Evolutionary conservation across 2,888 invertebrate species (phyloP).

Genomic region (Philereme vetulata): DNA sequence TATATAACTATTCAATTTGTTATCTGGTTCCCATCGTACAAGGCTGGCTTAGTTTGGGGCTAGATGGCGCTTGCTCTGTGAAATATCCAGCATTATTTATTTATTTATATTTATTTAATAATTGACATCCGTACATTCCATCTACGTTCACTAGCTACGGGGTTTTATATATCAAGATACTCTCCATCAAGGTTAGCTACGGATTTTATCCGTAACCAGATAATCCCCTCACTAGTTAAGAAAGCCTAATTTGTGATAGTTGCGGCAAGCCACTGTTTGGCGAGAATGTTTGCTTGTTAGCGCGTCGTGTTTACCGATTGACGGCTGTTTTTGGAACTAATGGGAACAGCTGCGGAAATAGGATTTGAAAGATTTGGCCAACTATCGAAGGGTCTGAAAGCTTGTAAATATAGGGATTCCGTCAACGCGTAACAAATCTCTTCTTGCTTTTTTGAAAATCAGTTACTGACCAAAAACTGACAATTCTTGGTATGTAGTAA

Average conservation of each 20-base stretch:
- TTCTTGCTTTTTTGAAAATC: too few relatives aligned
- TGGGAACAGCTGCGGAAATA: constrained; percentile 26
- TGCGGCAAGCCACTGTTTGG: constrained; percentile 36
- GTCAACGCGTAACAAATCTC: too few relatives aligned
- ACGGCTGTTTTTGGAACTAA: constrained; percentile 37
- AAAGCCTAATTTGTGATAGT: constrained; percentile 40
- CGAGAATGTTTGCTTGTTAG: constrained; percentile 46
- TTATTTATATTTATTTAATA: too few relatives aligned
- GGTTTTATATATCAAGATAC: background rate
- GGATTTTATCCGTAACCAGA: constrained; percentile 3
- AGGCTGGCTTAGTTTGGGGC: too few relatives aligned
- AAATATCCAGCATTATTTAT: too few relatives aligned
- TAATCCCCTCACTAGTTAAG: constrained; percentile 22
- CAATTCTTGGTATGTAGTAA: too few relatives aligned
- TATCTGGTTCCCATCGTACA: too few relatives aligned
- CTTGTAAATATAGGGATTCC: background rate
- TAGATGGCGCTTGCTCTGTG: too few relatives aligned
- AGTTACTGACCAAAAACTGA: too few relatives aligned
- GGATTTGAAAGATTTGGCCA: constrained; percentile 22
- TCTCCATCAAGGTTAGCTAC: background rate
- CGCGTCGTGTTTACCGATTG: constrained; percentile 34
- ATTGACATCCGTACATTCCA: too few relatives aligned
- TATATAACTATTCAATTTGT: too few relatives aligned
- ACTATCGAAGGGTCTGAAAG: constrained; percentile 17
- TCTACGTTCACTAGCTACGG: too few relatives aligned